These are phyloP conservation scores for Phocoena phocoena DNA, from an alignment of 2,113 vertebrate genomes.

Conservation along the genomic window DNA sequence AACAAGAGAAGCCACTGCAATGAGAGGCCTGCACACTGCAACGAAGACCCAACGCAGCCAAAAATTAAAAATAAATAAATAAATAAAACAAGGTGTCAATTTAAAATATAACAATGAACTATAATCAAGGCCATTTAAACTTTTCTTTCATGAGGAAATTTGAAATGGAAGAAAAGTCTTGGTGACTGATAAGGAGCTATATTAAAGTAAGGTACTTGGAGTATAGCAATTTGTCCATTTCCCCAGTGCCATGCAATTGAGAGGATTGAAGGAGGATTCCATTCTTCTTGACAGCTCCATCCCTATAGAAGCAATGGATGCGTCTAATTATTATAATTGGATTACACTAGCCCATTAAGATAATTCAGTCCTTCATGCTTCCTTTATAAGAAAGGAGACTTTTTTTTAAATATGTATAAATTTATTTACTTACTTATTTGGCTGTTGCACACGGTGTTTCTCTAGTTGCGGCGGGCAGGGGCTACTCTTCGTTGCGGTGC, in stretches of 20 bases:
- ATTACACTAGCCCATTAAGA: not conserved
- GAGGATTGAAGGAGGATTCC: not conserved
- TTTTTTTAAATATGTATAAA: not conserved
- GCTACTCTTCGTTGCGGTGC: no score
- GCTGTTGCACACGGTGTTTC: no score
- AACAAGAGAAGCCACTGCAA: no score
- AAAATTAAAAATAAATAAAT: no score
- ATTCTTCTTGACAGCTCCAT: not conserved
- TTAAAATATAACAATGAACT: constrained; percentile 17
- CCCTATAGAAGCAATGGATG: not conserved
- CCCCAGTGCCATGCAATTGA: not conserved
- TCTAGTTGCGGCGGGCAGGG: no score
- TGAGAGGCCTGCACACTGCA: no score
- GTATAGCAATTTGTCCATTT: constrained; percentile 9
- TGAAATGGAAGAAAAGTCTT: not conserved
- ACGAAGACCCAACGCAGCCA: no score
- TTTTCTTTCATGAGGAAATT: not conserved
- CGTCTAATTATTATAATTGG: not conserved
- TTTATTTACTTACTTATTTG: no score
- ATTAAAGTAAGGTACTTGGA: not conserved
- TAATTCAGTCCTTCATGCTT: not conserved
- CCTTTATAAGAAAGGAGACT: not conserved
- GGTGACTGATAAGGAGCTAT: not conserved
- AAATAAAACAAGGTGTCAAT: not conserved
- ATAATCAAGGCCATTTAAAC: not conserved